Conservation (phyloP, 2,888 invertebrate genomes). For the Pheosia gnoma region DNA sequence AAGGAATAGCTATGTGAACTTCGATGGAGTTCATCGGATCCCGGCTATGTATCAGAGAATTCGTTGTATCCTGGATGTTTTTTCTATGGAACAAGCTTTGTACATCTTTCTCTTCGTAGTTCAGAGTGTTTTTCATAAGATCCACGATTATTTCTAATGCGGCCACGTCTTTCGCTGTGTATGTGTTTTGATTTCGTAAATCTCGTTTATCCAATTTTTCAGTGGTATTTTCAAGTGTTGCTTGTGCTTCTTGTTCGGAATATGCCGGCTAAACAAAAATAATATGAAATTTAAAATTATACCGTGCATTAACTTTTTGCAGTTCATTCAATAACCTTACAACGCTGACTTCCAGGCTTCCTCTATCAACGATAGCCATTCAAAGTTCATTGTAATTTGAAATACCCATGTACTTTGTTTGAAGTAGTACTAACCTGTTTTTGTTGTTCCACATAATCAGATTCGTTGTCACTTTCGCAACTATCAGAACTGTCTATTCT, state of each 20-base stretch:
- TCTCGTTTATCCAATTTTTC: conserved; percentile 41
- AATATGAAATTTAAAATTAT: not conserved
- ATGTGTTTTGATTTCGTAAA: conserved; percentile 31
- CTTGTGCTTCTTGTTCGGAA: not conserved
- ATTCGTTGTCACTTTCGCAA: not conserved
- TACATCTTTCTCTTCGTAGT: conserved; percentile 33
- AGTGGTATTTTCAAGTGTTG: not conserved
- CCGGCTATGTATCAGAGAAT: not conserved
- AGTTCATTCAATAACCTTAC: too few species aligned
- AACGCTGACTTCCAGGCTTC: too few species aligned
- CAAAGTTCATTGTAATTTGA: too few species aligned
- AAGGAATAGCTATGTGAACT: conserved; percentile 66
- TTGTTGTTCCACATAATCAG: not conserved
- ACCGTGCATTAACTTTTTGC: too few species aligned
- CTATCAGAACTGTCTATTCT: not conserved
- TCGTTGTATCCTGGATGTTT: not conserved
- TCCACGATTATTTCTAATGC: conserved; percentile 67
- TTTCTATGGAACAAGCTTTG: conserved; percentile 1
- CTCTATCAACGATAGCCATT: too few species aligned
- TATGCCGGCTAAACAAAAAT: not conserved
- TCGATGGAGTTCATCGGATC: conserved; percentile 55
- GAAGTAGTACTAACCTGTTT: not conserved
- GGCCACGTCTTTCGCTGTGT: conserved; percentile 65
- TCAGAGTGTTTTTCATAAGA: conserved; percentile 50
- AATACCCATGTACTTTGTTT: too few species aligned